Evolutionary conservation across 2,113 vertebrate species (phyloP), one percentile per base, ranked within the genome.

Genomic region (Centropus unirufus): DNA sequence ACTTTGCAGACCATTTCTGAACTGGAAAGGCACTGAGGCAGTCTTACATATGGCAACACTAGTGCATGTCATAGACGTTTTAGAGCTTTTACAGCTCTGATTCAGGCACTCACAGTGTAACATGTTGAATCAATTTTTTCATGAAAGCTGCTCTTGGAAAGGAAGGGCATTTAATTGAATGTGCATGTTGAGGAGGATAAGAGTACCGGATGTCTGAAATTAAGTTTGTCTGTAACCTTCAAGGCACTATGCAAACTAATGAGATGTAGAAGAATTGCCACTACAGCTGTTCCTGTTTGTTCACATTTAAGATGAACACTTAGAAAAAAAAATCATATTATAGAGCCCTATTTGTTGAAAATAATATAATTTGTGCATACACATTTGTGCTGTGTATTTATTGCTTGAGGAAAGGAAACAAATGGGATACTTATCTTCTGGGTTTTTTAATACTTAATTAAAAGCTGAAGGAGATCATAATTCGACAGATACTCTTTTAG

Each of bases 171-270:
- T 96, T 96, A 95, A 94, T 77, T 94, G 78, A 96, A 96, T 29
- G 5, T 70, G 49, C 2, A 8, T 96, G 72, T 61, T 76, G 82
- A 89, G n/a, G 11, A 75, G 61, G 64, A 49, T 47, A 85, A 93
- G 64, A 77, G 12, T 69, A 95, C 55, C 5, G 21, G 46, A 92
- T 2, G 59, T 34, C 12, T 70, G 63, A 95, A 77, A 88, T 95
- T 94, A 91, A 96, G 62, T 90, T 95, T 95, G 24, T 87, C 94
- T 88, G 85, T 92, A 96, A 89, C 27, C 30, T 96, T 93, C 70
- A 36, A 61, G 82, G 51, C 52, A 77, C 24, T 78, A 70, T 59
- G 42, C 42, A 91, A 69, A 44, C 9, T 91, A 95, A 94, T 87
- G 66, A 86, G 90, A 96, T 44, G 27, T 59, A 80, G 62, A 89